Percentiles rank a stretch among this genome's conserved stretches.
These are phyloP conservation scores for Batillaria attramentaria DNA, from an alignment of 1,140 invertebrate genomes.

Conservation along the genomic window DNA sequence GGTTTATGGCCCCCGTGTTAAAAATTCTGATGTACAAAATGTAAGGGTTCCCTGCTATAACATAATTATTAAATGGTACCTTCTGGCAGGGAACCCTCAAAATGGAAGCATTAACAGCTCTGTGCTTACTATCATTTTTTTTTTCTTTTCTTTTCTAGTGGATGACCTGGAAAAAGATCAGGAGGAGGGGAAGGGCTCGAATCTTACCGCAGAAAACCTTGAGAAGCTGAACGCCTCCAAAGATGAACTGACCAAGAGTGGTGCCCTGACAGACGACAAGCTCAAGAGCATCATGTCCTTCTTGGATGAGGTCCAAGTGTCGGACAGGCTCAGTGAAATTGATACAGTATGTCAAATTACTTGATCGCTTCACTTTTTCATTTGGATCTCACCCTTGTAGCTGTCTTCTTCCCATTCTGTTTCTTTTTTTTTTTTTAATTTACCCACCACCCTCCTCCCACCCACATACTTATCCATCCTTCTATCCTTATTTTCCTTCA, in stretches of 20 bases:
- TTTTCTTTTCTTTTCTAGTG: constrained; percentile 55
- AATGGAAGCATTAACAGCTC: no score
- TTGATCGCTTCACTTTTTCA: no score
- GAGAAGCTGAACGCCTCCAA: constrained; percentile 54
- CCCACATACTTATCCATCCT: no score
- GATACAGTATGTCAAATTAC: constrained; percentile 60
- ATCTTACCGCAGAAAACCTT: constrained; percentile 63
- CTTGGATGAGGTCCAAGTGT: constrained; percentile 69
- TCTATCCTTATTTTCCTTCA: no score
- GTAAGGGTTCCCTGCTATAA: neutral
- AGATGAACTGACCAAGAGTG: constrained; percentile 52
- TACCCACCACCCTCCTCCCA: no score
- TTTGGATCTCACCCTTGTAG: no score
- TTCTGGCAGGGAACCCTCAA: no score
- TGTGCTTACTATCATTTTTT: no score
- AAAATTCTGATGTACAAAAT: no score
- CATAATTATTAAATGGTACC: neutral
- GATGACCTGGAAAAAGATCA: constrained; percentile 62
- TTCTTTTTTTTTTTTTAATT: no score
- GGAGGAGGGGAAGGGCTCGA: constrained; percentile 46
- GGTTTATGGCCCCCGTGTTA: no score
- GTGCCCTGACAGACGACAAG: constrained; percentile 66
- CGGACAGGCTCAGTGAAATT: constrained; percentile 66
- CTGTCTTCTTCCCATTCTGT: no score
- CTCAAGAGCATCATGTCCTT: constrained; percentile 69